Base-by-base conservation (phyloP, 2,888 invertebrate genomes). In the Ormyrus labotus region DNA sequence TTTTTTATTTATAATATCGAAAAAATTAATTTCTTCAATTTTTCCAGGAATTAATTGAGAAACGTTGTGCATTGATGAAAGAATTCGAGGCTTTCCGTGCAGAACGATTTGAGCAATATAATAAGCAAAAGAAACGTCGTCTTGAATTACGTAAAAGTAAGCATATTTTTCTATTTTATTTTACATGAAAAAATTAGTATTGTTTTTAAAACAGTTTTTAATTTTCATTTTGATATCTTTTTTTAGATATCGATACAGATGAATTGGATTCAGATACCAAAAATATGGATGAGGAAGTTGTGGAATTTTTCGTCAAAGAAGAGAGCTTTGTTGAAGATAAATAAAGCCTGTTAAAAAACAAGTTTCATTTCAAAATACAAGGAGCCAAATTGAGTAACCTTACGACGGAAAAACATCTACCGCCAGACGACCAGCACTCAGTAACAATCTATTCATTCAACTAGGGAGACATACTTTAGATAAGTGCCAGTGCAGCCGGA, bases 281-380 rank as follows among this genome's bases (percentile, higher is more conserved):
- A 87, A 97, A 97, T 91, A 94, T 97, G 87, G 97, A 98, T 91
- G 98, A 98, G 90, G 98, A 99, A 93, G 93, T 96, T 89, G 96
- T 99, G 88, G 98, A 99, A 95, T 98, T 98, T 95, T 96, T 99
- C 93, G 94, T 98, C 91, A 98, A 98, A 93, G 98, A 98, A 93
- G 98, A 98, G 94, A 94, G 94, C 88, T 95, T 94, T 34, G 91
- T 96, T 90, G 96, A 96, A 93, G 89, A 89, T 60, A 89, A 89
- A 82, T 96, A 95, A 71, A 61, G 11, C 58, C 9, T 8, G 55
- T 63, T 72, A 55, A 68, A 63, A 11, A 61, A 34, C 51, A 34
- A 64, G 4, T 60, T 68, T 68, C 34, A 53, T 58, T 74, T 60
- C 47, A 57, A 79, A 67, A 79, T 45, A 51, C 19, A 34, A 34